Base-by-base conservation (phyloP, 1,140 invertebrate genomes). In the Leptestheria dahalacensis region DNA sequence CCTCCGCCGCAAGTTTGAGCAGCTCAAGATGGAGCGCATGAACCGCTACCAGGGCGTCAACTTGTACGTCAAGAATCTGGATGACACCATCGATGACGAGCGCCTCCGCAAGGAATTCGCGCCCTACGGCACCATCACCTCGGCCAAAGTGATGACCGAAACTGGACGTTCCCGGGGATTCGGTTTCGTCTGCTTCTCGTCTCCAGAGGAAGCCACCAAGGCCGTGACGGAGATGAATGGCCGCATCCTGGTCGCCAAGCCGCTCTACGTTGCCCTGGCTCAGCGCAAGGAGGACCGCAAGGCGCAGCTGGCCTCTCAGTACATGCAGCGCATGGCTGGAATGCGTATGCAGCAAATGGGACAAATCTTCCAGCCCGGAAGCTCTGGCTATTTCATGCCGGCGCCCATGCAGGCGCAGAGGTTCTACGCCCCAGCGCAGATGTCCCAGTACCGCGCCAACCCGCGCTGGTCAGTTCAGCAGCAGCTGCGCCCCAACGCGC, bases 141-240 rank as follows among this genome's bases (percentile, higher is more conserved):
- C 91, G 63, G 95, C 95, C 6, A 97, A 97, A 79, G 86, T 93
- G 1, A 96, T 96, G 91, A 78, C 88, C 71, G 91, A 95, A 68
- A 88, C 91, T 66, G 88, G 86, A 15, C 82, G 88, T 57, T 78
- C 76, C 26, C 21, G 49, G 26, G 97, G 97, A 46, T 99, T 99
- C 73, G 97, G 97, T 20, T 99, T 99, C 73, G 97, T 99, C 4
- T 99, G 97, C 75, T 99, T 99, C 71, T 94, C 89, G 50, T 85
- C 90, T n/a, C 90, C 94, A 0, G 93, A 98, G 73, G 96, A 99
- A 75, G 96, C 97, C 4, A 98, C 95, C 3, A 97, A 97, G 72
- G 97, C 96, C 60, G 94, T 99, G 1, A 98, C 94, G 1, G 95
- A 96, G 71, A 96, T 99, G 90, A 99, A 99, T 72, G 92, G 95